Base-by-base conservation (phyloP, 1,140 invertebrate genomes). In the Philotrypesis tridentata region DNA sequence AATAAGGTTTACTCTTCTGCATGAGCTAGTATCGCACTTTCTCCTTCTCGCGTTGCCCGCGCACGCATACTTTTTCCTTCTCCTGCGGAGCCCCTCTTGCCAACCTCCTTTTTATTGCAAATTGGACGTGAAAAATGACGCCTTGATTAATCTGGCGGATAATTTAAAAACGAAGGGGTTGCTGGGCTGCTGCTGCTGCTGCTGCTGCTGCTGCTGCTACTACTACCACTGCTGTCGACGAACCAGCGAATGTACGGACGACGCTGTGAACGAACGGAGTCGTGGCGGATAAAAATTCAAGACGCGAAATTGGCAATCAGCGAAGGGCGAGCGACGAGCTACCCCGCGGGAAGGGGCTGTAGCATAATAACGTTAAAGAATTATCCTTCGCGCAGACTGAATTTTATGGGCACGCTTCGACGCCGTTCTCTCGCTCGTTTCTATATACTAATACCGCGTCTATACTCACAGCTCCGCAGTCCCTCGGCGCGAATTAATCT, bases 61-160 rank as follows among this genome's bases (percentile, higher is more conserved):
- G 83, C 67, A 1, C 40, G 40, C 67, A 79, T 61, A 31, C 33
- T 78, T 55, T 68, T 78, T 68, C 29, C 43, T 25, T 40, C 31
- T 21, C 67, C 23, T 21, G 21, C 29, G 37, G 9, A 7, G 12
- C 27, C 14, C 48, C 78, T 23, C 11, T 25, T n/a, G 14, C 21
- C 48, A 4, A n/a, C 29, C 82, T 86, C 80, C 86, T 89, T 89
- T 90, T 91, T 91, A 92, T 92, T 92, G 91, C 89, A 92, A 92
- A 92, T 92, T 92, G 90, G 91, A 92, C 91, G 91, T 92, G 91
- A 92, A 92, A 92, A 92, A 92, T 92, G 91, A 92, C 88, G 90
- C 91, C 91, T 92, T 92, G 90, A 92, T 92, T 92, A 92, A 92
- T 92, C 90, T 92, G 86, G 86, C 89, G 90, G 91, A 92, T 92